Conservation (phyloP, 1,140 invertebrate genomes). For the Radopholus similis region DNA sequence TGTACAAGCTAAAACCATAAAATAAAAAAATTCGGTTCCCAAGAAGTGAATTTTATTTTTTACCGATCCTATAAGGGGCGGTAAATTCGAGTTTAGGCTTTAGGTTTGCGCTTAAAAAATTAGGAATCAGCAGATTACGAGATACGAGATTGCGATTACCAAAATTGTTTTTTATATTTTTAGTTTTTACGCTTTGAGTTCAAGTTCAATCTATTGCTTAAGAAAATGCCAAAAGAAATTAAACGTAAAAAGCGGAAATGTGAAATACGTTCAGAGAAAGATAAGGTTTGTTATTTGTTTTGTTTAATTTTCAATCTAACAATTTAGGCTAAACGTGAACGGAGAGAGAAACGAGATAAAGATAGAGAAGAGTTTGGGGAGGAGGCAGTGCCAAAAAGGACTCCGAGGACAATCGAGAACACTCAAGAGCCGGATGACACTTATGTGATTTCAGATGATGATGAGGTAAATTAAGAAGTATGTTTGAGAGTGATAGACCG, state of each 20-base stretch:
- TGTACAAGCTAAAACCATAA: too few species aligned
- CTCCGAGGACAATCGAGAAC: slow-evolving; percentile 86
- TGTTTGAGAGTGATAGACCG: not conserved
- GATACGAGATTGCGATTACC: too few species aligned
- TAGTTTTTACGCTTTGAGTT: not conserved
- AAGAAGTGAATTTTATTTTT: too few species aligned
- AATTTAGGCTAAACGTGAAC: slow-evolving; percentile 52
- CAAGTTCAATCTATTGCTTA: not conserved
- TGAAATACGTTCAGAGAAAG: not conserved
- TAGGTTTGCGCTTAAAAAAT: too few species aligned
- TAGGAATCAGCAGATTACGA: too few species aligned
- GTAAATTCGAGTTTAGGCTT: too few species aligned
- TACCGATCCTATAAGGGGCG: too few species aligned
- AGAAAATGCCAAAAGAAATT: slow-evolving; percentile 2
- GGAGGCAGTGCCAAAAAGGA: slow-evolving; percentile 67
- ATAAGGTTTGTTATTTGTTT: not conserved
- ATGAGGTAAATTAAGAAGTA: slow-evolving; percentile 67
- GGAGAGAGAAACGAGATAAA: slow-evolving; percentile 52
- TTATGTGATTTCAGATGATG: slow-evolving; percentile 73
- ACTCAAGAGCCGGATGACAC: slow-evolving; percentile 86
- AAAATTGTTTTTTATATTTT: not conserved
- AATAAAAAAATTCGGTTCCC: too few species aligned
- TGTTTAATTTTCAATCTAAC: not conserved
- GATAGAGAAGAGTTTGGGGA: slow-evolving; percentile 54
- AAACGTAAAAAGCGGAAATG: not conserved